Percentiles rank a stretch among this genome's conserved stretches.
phyloP scores from a whole-genome alignment of 37 sponge, comb jelly and placozoan species.

The Haliclona indistincta region DNA sequence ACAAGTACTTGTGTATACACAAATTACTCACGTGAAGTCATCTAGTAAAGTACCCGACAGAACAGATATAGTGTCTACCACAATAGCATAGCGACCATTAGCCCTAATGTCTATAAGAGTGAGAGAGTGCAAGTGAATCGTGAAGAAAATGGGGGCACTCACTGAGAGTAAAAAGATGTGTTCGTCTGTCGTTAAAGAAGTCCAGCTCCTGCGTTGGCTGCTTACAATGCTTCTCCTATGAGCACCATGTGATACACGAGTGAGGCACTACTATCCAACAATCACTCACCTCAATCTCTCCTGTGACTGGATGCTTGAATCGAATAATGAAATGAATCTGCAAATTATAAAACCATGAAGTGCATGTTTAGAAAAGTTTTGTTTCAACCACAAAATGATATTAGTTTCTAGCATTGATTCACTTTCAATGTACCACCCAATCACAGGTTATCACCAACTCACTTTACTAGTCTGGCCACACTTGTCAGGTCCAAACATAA shows the following conservation, averaged over 20 bases:
- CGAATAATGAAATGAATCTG: slow-evolving; percentile 94
- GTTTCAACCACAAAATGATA: too few relatives aligned
- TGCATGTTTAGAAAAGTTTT: neutral
- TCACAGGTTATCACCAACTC: neutral
- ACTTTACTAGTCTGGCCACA: slow-evolving; percentile 91
- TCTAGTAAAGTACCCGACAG: slow-evolving; percentile 71
- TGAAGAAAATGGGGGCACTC: slow-evolving; percentile 5
- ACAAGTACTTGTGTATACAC: neutral
- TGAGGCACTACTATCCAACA: too few relatives aligned
- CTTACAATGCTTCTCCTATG: slow-evolving; percentile 91
- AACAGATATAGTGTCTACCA: slow-evolving; percentile 70
- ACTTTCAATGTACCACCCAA: neutral
- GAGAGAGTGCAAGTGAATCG: neutral
- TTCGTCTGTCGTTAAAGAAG: slow-evolving; percentile 88
- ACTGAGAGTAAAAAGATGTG: slow-evolving; percentile 87
- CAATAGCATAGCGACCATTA: slow-evolving; percentile 72
- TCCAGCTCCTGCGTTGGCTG: slow-evolving; percentile 45
- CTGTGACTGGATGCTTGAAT: slow-evolving; percentile 92
- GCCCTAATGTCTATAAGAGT: slow-evolving; percentile 54
- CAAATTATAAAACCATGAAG: neutral
- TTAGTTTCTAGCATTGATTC: neutral
- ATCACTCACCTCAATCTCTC: slow-evolving; percentile 73
- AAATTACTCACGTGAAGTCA: slow-evolving; percentile 65
- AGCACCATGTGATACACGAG: neutral
- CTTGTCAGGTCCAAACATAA: slow-evolving; percentile 99